These are phyloP conservation scores for Drosophila sucinea DNA, from an alignment of 1,140 invertebrate species.

Conservation along the genomic window DNA sequence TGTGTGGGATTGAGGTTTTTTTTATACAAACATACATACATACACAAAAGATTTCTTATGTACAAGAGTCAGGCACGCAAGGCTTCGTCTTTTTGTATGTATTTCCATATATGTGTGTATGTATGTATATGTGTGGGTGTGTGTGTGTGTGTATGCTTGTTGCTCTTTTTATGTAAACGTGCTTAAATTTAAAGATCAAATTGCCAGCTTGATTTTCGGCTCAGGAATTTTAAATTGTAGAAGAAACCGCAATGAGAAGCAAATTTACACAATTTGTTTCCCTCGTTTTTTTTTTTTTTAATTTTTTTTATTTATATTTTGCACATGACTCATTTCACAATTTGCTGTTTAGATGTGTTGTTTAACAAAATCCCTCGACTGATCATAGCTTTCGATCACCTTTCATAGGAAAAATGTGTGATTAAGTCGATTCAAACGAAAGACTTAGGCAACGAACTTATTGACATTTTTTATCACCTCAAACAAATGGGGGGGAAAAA, in stretches of 20 bases:
- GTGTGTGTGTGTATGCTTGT: slow-evolving; percentile 45
- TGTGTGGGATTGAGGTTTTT: slow-evolving; percentile 66
- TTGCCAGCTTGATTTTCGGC: slow-evolving; percentile 59
- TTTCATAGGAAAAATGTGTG: slow-evolving; percentile 51
- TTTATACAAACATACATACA: neutral
- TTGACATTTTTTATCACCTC: slow-evolving; percentile 54
- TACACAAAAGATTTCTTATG: slow-evolving; percentile 43
- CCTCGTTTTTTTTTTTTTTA: neutral
- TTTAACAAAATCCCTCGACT: slow-evolving; percentile 49
- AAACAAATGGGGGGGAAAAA: neutral
- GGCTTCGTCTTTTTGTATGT: slow-evolving; percentile 46
- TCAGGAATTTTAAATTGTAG: slow-evolving; percentile 71
- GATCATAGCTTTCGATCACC: slow-evolving; percentile 54
- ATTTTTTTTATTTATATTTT: slow-evolving; percentile 1
- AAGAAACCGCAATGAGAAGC: slow-evolving; percentile 52
- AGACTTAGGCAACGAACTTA: slow-evolving; percentile 78
- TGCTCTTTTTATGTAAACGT: slow-evolving; percentile 80
- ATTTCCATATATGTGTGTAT: slow-evolving; percentile 8
- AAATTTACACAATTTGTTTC: slow-evolving; percentile 21
- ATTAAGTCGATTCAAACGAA: slow-evolving; percentile 50
- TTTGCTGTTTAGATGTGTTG: slow-evolving; percentile 62
- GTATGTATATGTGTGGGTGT: slow-evolving; percentile 19
- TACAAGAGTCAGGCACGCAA: slow-evolving; percentile 53
- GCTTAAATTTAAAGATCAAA: slow-evolving; percentile 81
- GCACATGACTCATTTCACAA: slow-evolving; percentile 11